Percentiles rank a stretch among this genome's conserved stretches.
Evolutionary conservation across 2,888 invertebrate genomes (phyloP).

Genomic region (Brenthis ino): DNA sequence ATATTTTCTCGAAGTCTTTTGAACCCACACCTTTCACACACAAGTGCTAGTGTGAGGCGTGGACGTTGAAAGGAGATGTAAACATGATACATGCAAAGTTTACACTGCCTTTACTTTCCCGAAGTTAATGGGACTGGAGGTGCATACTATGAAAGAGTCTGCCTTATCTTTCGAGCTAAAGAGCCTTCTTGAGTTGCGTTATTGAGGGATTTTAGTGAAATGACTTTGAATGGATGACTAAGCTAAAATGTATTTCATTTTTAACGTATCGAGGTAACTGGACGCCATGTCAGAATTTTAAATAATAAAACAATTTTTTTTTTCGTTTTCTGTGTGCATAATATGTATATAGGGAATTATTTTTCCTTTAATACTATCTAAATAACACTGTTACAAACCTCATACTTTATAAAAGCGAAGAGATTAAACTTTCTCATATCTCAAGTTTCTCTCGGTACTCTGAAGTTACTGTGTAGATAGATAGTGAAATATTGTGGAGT

Average conservation of each 20-base stretch:
- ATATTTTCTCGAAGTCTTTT: slow-evolving; percentile 61
- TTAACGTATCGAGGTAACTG: slow-evolving; percentile 9
- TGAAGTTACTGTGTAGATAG: slow-evolving; percentile 50
- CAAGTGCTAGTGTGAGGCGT: slow-evolving; percentile 59
- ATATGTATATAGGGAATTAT: neutral
- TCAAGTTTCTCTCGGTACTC: slow-evolving; percentile 46
- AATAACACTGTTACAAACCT: slow-evolving; percentile 21
- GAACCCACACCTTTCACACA: slow-evolving; percentile 57
- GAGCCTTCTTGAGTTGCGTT: slow-evolving; percentile 55
- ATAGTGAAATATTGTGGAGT: slow-evolving; percentile 52
- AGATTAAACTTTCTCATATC: slow-evolving; percentile 50
- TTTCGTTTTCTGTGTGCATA: neutral
- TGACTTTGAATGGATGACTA: slow-evolving; percentile 35
- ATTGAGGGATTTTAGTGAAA: slow-evolving; percentile 37
- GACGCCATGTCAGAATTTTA: neutral
- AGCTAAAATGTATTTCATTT: slow-evolving; percentile 32
- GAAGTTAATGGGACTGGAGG: slow-evolving; percentile 73
- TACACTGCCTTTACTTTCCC: slow-evolving; percentile 68
- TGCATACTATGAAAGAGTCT: slow-evolving; percentile 59
- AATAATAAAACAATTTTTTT: neutral
- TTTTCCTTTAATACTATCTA: neutral
- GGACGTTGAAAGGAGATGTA: slow-evolving; percentile 73
- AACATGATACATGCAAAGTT: slow-evolving; percentile 77
- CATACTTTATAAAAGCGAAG: slow-evolving; percentile 43
- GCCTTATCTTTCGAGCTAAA: slow-evolving; percentile 66